Percentiles rank a stretch among this genome's conserved stretches.
Evolutionary conservation across 2,113 vertebrate species (phyloP).

Genomic region (Rhadina sibilatrix): DNA sequence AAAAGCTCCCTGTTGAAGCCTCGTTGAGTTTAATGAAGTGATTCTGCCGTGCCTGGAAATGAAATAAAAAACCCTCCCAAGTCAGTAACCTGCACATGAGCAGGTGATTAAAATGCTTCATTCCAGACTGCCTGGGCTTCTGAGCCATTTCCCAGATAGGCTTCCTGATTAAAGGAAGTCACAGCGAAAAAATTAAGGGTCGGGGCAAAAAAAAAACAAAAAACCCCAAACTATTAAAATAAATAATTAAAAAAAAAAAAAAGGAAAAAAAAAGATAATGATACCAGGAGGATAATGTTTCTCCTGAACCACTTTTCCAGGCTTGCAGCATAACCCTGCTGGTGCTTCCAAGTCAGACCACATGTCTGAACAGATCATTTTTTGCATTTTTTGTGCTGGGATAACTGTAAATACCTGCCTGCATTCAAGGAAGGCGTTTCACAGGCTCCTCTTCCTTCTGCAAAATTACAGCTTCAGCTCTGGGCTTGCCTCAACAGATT

Average conservation of each 20-base stretch:
- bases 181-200: background rate
- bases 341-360: background rate
- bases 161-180: background rate
- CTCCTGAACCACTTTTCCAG: background rate
- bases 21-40: conserved; percentile 30
- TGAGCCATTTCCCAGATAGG: background rate
- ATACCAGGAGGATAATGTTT: background rate
- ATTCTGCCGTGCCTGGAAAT: background rate
- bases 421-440: background rate
- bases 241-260: background rate
- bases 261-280: too few species aligned
- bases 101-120: background rate
- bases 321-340: background rate
- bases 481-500: background rate
- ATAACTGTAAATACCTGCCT: background rate
- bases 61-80: background rate
- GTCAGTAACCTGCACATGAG: background rate
- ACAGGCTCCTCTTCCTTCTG: background rate
- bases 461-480: background rate
- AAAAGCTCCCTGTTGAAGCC: background rate
- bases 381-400: background rate
- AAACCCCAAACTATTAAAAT: background rate
- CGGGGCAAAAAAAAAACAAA: background rate
- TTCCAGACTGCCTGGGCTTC: background rate
- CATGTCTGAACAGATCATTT: background rate